A percentile compares a stretch with the other conserved stretches of the same genome.
phyloP scores from a whole-genome alignment of 1,140 invertebrate genomes.

The Lerema accius region DNA sequence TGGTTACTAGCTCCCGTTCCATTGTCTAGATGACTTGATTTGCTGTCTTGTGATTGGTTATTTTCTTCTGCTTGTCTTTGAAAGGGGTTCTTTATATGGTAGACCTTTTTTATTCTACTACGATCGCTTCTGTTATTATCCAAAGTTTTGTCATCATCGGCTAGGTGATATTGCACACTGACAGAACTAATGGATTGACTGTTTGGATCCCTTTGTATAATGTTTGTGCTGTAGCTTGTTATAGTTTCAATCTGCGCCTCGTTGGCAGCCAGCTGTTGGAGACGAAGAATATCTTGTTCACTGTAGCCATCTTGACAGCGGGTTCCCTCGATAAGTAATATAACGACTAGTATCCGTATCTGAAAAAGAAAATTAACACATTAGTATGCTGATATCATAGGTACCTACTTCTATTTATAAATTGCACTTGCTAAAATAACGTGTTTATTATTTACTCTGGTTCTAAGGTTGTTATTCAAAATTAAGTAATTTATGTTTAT shows the following conservation, averaged over 20 bases:
- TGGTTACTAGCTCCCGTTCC: slow-evolving; percentile 76
- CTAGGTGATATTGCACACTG: slow-evolving; percentile 61
- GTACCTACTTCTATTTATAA: too few species aligned
- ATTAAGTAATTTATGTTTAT: too few species aligned
- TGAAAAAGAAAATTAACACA: slow-evolving; percentile 59
- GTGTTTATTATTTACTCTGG: too few species aligned
- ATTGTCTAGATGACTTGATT: slow-evolving; percentile 57
- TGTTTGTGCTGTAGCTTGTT: slow-evolving; percentile 60
- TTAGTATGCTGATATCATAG: too few species aligned
- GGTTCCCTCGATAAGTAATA: slow-evolving; percentile 54
- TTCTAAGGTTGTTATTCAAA: too few species aligned
- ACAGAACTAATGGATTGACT: slow-evolving; percentile 61
- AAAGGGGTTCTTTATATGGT: slow-evolving; percentile 76
- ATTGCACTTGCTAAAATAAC: neutral
- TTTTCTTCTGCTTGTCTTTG: slow-evolving; percentile 56
- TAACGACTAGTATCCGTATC: slow-evolving; percentile 75
- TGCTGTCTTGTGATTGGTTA: slow-evolving; percentile 44
- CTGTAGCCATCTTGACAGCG: slow-evolving; percentile 71
- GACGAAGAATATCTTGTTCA: slow-evolving; percentile 64
- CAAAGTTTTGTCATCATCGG: slow-evolving; percentile 60
- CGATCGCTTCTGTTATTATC: slow-evolving; percentile 59
- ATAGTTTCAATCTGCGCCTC: slow-evolving; percentile 59
- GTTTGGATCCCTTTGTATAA: slow-evolving; percentile 61
- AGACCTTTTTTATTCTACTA: slow-evolving; percentile 63
- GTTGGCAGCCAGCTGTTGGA: slow-evolving; percentile 58